Percentiles rank a stretch among this genome's conserved stretches.
These are phyloP conservation scores for Erynnis tages DNA, from an alignment of 2,888 invertebrate genomes.

Conservation along the genomic window DNA sequence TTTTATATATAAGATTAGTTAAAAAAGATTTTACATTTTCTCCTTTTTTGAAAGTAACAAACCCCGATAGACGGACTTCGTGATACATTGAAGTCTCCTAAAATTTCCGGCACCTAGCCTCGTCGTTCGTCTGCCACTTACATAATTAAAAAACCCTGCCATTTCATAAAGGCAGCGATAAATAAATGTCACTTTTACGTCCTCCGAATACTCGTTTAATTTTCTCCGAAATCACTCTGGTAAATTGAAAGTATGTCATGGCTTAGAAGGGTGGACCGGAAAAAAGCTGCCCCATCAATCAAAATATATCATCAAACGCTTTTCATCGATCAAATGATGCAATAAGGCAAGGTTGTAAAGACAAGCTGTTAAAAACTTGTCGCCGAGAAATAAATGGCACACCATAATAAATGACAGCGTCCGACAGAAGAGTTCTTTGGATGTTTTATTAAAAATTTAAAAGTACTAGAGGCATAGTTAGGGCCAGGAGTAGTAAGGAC, in stretches of 20 bases:
- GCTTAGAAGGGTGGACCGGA: slow-evolving; percentile 34
- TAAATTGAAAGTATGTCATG: slow-evolving; percentile 32
- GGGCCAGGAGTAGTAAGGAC: no score
- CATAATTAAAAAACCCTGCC: no score
- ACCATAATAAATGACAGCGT: not conserved
- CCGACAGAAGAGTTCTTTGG: no score
- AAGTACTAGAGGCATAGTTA: no score
- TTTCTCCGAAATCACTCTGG: slow-evolving; percentile 26
- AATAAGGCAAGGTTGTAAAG: slow-evolving; percentile 35
- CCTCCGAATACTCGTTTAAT: slow-evolving; percentile 10
- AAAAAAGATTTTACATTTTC: no score
- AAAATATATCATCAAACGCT: slow-evolving; percentile 50
- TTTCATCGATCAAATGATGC: slow-evolving; percentile 53
- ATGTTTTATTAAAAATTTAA: no score
- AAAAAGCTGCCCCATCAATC: slow-evolving; percentile 58
- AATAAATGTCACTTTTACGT: slow-evolving; percentile 6
- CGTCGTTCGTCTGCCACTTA: no score
- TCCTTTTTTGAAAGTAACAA: no score
- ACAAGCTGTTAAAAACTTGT: slow-evolving; percentile 20
- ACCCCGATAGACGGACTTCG: no score
- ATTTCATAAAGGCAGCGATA: not conserved
- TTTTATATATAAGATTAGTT: no score
- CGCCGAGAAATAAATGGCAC: slow-evolving; percentile 4
- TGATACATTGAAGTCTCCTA: no score
- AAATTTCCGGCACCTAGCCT: no score